phyloP scores from a whole-genome alignment of 2,797 vertebrate genomes.

The Falco peregrinus region DNA sequence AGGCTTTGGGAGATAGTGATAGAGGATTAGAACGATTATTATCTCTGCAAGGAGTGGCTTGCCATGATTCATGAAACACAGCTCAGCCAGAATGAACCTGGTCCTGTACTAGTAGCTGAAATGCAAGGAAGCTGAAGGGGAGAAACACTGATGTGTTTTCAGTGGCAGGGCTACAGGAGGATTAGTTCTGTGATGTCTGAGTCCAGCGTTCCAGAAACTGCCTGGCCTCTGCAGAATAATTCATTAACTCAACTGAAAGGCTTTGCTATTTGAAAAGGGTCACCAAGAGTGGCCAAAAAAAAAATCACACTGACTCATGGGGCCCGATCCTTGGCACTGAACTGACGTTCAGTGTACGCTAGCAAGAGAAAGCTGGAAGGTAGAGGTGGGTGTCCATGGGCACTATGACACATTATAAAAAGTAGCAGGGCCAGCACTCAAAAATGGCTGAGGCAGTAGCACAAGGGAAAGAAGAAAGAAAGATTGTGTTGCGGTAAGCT shows the following conservation, averaged over 20 bases:
- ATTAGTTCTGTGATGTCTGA: slow-evolving; percentile 56
- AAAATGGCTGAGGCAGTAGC: background rate
- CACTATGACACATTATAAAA: background rate
- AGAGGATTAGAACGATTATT: background rate
- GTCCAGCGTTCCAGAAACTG: slow-evolving; percentile 21
- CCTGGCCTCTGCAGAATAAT: slow-evolving; percentile 5
- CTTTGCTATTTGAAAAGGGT: slow-evolving; percentile 15
- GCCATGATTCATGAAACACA: background rate
- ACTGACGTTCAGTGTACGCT: background rate
- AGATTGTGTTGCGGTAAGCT: background rate
- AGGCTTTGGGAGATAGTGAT: background rate
- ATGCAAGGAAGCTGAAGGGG: background rate
- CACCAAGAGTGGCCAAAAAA: background rate
- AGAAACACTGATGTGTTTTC: background rate
- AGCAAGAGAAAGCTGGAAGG: background rate
- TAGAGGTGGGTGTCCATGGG: background rate
- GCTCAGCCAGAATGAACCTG: background rate
- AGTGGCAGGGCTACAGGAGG: background rate
- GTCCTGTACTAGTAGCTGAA: background rate
- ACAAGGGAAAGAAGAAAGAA: background rate
- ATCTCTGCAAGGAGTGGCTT: background rate
- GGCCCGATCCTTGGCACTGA: background rate
- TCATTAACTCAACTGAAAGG: slow-evolving; percentile 33
- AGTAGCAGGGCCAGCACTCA: background rate
- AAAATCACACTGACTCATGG: background rate